These are phyloP conservation scores for Drosophila incognita DNA, from an alignment of 2,888 invertebrate genomes.

Conservation along the genomic window DNA sequence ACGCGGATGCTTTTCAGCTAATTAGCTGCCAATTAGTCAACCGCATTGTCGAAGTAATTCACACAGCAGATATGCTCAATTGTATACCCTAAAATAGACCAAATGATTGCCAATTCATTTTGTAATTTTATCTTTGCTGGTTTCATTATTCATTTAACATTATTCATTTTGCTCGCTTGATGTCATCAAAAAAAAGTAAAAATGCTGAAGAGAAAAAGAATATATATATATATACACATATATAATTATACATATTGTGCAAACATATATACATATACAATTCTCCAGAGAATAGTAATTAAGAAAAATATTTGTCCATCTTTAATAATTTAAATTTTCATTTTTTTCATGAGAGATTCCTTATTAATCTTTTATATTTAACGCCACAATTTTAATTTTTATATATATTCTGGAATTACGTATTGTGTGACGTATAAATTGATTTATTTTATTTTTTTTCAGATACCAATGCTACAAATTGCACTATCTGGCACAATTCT, in stretches of 20 bases:
- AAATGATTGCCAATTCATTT: not conserved
- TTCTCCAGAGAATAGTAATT: not conserved
- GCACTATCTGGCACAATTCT: not conserved
- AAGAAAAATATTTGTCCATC: not conserved
- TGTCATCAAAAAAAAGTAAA: not conserved
- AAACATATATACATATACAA: not conserved
- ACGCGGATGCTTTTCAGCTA: slow-evolving; percentile 29
- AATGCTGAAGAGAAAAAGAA: not conserved
- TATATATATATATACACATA: not conserved
- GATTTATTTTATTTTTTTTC: not conserved
- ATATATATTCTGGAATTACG: not conserved
- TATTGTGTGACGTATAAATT: not conserved
- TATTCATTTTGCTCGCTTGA: slow-evolving; percentile 2
- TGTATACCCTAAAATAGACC: not conserved
- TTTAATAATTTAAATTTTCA: not conserved
- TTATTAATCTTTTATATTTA: no score
- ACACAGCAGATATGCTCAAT: slow-evolving; percentile 5
- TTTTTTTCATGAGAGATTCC: not conserved
- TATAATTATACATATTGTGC: not conserved
- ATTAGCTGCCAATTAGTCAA: slow-evolving; percentile 63
- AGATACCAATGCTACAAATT: not conserved
- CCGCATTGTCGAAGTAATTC: slow-evolving; percentile 15
- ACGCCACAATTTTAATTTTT: not conserved
- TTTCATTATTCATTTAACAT: not conserved
- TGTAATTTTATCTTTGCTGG: slow-evolving; percentile 1